Percentiles rank a stretch among this genome's conserved stretches.
These are phyloP conservation scores for Esperia sulphurella DNA, from an alignment of 2,888 invertebrate species.

Conservation along the genomic window DNA sequence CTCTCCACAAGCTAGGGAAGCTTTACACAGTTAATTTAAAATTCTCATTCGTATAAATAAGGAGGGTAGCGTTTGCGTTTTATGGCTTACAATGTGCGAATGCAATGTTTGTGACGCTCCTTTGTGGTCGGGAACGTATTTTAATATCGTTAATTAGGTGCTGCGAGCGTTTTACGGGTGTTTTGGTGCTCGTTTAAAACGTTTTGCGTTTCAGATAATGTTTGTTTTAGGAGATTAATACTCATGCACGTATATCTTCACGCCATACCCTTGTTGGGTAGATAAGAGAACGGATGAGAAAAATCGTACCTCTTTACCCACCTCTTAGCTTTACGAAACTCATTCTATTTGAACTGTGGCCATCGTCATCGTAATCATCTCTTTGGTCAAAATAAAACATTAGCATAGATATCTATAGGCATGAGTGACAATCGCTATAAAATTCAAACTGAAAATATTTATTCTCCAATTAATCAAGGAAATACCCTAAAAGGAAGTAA, in stretches of 20 bases:
- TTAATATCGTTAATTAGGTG: slow-evolving; percentile 79
- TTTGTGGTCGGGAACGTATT: slow-evolving; percentile 71
- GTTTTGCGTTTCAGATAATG: slow-evolving; percentile 36
- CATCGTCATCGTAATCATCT: no score
- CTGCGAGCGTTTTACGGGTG: slow-evolving; percentile 48
- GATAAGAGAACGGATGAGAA: neutral
- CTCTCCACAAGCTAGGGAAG: slow-evolving; percentile 46
- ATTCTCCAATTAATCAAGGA: neutral
- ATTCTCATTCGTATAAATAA: slow-evolving; percentile 78
- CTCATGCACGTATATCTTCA: no score
- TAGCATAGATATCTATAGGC: no score
- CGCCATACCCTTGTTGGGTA: neutral
- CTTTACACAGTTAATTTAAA: slow-evolving; percentile 78
- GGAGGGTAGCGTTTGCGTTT: slow-evolving; percentile 77
- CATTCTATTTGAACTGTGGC: no score
- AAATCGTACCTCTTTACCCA: no score
- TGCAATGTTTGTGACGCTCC: slow-evolving; percentile 65
- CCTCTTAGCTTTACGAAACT: no score
- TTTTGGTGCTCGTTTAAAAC: slow-evolving; percentile 34
- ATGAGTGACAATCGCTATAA: neutral
- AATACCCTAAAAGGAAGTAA: slow-evolving; percentile 2
- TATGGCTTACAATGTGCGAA: slow-evolving; percentile 75
- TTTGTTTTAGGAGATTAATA: slow-evolving; percentile 21
- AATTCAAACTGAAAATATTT: neutral
- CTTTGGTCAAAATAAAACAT: no score